Base-by-base conservation (phyloP, 2,888 invertebrate genomes). In the Melieria picta region DNA sequence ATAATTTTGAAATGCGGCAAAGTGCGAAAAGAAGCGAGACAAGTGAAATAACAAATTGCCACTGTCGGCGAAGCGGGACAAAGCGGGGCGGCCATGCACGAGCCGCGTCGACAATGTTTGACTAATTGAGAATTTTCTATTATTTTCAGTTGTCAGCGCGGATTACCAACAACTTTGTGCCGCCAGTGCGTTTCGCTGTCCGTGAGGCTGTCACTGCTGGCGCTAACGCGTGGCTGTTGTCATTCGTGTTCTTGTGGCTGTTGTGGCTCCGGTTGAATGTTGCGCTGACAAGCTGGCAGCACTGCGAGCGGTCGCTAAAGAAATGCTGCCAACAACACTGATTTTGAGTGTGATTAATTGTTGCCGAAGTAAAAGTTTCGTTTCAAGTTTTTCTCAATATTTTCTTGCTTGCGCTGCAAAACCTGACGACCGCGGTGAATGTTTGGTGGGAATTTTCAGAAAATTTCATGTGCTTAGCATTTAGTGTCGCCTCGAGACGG, bases 41-140 rank as follows among this genome's bases (percentile, higher is more conserved):
- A 11, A 48, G 48, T 64, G 61, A 65, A 60, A 61, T 65, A 65
- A 71, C 60, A 71, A 71, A 60, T 55, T 60, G 56, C 58, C 42
- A 46, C 52, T 67, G 13, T 11, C 10, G 52, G 52, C 50, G 60
- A 58, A 52, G 46, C 60, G n/a, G 60, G 67, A 52, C 60, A 9
- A n/a, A 11, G 5, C 13, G 3, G 46, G 43, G 48, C 30, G 48
- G 48, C 55, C 11, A 42, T 55, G 45, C 62, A 62, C 52, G 43
- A 11, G 65, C 42, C n/a, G 30, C 52, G 43, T 11, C 48, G 48
- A 30, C 57, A 61, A 42, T 58, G 50, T 65, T 71, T 65, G 64
- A 65, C 71, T 65, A 71, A 71, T 71, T 71, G 65, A 58, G 55
- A 61, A 55, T 60, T 65, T 71, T 71, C 71, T 65, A 65, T 65